These are phyloP conservation scores for Mystacornis crossleyi DNA, from an alignment of 2,113 vertebrate species.

Conservation along the genomic window DNA sequence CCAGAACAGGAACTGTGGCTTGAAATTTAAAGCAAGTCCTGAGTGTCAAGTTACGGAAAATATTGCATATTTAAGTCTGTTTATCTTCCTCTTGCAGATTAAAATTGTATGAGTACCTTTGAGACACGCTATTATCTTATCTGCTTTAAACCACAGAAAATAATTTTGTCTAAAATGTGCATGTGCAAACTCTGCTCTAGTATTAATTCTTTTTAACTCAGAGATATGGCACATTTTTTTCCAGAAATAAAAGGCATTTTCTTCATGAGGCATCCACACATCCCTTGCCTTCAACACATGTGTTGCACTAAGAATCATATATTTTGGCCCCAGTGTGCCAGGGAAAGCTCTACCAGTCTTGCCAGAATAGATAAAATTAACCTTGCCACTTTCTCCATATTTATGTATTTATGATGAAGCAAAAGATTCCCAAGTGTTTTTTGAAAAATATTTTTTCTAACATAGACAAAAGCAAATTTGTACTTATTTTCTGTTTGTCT, in stretches of 20 bases:
- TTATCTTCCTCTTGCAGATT: conserved; percentile 14
- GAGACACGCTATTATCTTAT: background rate
- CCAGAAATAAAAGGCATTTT: background rate
- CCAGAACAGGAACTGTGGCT: background rate
- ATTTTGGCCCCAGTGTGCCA: background rate
- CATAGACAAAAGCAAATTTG: rapidly evolving
- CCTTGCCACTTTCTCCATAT: background rate
- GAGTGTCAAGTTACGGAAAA: background rate
- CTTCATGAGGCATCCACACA: background rate
- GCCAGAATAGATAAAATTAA: background rate
- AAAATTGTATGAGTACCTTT: background rate
- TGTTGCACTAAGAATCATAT: background rate
- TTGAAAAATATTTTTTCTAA: background rate
- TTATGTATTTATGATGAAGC: background rate
- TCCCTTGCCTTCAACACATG: background rate
- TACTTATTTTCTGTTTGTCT: background rate
- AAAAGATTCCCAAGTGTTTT: background rate
- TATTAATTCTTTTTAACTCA: background rate
- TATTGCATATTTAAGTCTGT: background rate
- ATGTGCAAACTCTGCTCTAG: background rate
- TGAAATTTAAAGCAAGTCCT: background rate
- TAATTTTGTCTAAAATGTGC: background rate
- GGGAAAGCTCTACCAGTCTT: background rate
- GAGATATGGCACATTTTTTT: background rate
- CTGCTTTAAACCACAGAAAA: background rate